phyloP scores from a whole-genome alignment of 2,113 vertebrate species.

The Cettia cetti region DNA sequence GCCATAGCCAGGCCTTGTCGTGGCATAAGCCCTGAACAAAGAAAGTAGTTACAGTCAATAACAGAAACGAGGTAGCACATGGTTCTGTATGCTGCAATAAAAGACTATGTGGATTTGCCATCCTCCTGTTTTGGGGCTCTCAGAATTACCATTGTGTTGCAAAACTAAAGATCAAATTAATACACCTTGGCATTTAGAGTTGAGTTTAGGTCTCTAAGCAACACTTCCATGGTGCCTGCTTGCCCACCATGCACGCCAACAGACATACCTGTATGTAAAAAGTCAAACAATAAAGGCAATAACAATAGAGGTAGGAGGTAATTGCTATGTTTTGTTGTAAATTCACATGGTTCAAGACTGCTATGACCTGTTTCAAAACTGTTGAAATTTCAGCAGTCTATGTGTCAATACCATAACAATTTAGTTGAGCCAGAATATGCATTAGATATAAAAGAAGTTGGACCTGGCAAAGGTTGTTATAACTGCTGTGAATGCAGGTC shows the following conservation, averaged over 20 bases:
- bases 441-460: not conserved
- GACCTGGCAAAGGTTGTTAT: not conserved
- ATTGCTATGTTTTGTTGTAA: not conserved
- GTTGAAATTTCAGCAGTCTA: not conserved
- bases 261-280: not conserved
- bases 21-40: too few relatives aligned
- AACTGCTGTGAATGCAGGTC: not conserved
- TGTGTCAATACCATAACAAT: not conserved
- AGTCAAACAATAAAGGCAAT: not conserved
- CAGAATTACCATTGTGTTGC: not conserved
- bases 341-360: not conserved
- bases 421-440: not conserved
- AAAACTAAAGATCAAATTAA: not conserved
- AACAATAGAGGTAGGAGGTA: not conserved
- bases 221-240: fast-evolving
- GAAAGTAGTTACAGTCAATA: fast-evolving
- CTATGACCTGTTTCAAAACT: fast-evolving
- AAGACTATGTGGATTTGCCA: not conserved
- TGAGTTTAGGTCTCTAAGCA: not conserved
- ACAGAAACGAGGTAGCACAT: not conserved
- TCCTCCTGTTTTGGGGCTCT: not conserved
- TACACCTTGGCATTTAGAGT: fast-evolving
- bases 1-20: fast-evolving
- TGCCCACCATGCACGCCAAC: fast-evolving
- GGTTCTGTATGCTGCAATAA: fast-evolving